phyloP scores from a whole-genome alignment of 1,140 invertebrate species.

The Protaetia brevitarsis region DNA sequence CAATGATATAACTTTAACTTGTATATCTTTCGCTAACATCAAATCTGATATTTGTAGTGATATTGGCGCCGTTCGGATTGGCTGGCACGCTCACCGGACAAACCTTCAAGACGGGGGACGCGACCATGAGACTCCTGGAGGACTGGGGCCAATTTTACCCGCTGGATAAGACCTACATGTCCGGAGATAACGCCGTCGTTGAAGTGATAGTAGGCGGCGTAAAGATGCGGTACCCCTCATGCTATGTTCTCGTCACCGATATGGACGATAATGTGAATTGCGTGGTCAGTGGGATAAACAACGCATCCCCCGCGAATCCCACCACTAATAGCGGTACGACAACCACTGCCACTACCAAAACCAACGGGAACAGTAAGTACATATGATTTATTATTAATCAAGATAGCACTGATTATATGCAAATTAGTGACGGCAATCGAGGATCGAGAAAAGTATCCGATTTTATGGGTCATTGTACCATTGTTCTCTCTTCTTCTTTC shows the following conservation, averaged over 20 bases:
- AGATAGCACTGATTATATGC: not conserved
- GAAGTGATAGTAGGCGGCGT: conserved; percentile 77
- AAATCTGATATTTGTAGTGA: conserved; percentile 61
- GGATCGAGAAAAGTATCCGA: conserved; percentile 11
- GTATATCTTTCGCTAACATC: not conserved
- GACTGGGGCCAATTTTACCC: conserved; percentile 96
- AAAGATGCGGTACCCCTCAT: conserved; percentile 90
- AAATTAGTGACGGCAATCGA: not conserved
- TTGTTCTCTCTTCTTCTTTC: too few relatives aligned
- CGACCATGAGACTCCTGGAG: conserved; percentile 76
- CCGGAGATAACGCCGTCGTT: conserved; percentile 40
- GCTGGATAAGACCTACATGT: conserved; percentile 59
- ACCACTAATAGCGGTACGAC: not conserved
- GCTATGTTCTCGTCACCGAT: conserved; percentile 89
- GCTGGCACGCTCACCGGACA: conserved; percentile 88
- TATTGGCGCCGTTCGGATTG: conserved; percentile 91
- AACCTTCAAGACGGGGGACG: conserved; percentile 70
- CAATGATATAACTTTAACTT: not conserved
- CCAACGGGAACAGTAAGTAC: conserved; percentile 24
- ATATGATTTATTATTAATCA: not conserved
- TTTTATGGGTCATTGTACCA: conserved; percentile 14
- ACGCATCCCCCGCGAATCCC: not conserved
- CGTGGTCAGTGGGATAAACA: not conserved
- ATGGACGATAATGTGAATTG: conserved; percentile 63
- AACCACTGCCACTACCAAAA: not conserved